These are phyloP conservation scores for Drosophila miranda DNA, from an alignment of 1,140 invertebrate species.

Conservation along the genomic window DNA sequence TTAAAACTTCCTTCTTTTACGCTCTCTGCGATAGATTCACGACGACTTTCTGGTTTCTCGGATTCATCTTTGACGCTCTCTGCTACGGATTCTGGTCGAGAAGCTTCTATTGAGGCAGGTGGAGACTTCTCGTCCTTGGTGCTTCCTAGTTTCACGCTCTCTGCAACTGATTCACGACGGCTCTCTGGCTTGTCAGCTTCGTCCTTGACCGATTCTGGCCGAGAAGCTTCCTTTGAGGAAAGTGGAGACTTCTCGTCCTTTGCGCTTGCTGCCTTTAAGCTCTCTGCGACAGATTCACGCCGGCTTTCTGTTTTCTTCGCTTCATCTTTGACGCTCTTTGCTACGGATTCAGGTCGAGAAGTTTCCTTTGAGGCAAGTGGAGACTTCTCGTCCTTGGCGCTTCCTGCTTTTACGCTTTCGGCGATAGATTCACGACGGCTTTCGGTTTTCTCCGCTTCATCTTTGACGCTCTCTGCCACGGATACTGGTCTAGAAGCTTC, in stretches of 20 bases:
- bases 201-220: conserved; percentile 29
- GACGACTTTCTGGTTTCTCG: conserved; percentile 4
- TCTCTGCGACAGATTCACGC: conserved; percentile 31
- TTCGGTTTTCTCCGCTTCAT: no score
- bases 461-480: no score
- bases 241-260: conserved; percentile 13
- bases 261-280: conserved; percentile 30
- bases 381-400: no score
- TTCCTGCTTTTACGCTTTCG: no score
- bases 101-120: conserved; percentile 29
- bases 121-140: conserved; percentile 36
- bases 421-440: no score
- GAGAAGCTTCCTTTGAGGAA: conserved; percentile 4
- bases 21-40: conserved; percentile 29
- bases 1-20: conserved; percentile 11
- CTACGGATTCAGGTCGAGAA: no score
- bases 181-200: background rate
- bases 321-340: no score
- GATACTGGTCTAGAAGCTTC: conserved; percentile 19
- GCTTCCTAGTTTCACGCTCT: conserved; percentile 8
- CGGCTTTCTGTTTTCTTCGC: background rate
- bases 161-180: conserved; percentile 27
- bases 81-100: conserved; percentile 41
- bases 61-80: conserved; percentile 16
- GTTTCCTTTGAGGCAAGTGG: no score